Evolutionary conservation across 2,888 invertebrate species (phyloP), one percentile per base, ranked within the genome.

Genomic region (Cyaniris semiargus): DNA sequence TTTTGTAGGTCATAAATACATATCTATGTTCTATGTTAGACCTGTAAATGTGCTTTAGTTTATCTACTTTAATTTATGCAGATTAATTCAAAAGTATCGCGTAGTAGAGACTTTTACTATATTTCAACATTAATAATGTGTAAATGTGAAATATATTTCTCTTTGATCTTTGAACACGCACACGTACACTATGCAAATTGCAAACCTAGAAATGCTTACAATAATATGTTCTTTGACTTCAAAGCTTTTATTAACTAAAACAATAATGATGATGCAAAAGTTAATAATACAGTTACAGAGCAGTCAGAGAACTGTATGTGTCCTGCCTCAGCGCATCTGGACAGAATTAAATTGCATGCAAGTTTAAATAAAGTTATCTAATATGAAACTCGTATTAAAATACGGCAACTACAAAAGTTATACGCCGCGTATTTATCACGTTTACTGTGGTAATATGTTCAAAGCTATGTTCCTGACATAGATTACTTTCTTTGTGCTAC

Each of bases 401-500:
- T 88, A 86, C 84, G 82, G 84, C 85, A 86, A 86, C 87, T 86
- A 85, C 85, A 82, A 84, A 89, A 89, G 86, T 89, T 89, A 85
- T 86, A 84, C 83, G 82, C 81, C 83, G 82, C 85, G 85, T 87
- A 90, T 92, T 91, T 89, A 90, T 91, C 90, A 90, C 85, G 83
- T 89, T 88, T 88, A 86, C 88, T 84, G 85, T 84, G 84, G 88
- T 86, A 87, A 88, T 88, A 86, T 90, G 90, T 90, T 90, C 87
- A 87, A 85, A 87, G 87, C 88, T 86, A 86, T 89, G 90, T 87
- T 89, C 88, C 86, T 90, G 89, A 90, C 89, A 86, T 85, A 88
- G 86, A 89, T 90, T 88, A 89, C 87, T 89, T 89, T 89, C 86
- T 86, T 88, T 89, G 87, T 86, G 84, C 84, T 79, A 81, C 79